A percentile compares a stretch with the other conserved stretches of the same genome.
Evolutionary conservation across 2,888 invertebrate genomes (phyloP).

Genomic region (Cheilosia pagana): DNA sequence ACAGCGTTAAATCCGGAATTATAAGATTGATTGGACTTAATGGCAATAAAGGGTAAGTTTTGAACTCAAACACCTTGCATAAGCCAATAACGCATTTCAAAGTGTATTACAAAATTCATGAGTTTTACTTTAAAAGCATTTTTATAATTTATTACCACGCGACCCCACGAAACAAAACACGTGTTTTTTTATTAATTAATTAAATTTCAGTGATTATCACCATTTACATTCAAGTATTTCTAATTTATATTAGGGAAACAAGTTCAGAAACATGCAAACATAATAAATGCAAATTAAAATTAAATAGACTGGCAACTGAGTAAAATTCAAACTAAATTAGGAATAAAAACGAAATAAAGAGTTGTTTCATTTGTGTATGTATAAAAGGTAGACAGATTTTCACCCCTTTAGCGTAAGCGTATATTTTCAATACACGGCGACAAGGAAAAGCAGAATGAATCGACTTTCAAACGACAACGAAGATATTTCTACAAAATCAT

Average conservation of each 20-base stretch:
- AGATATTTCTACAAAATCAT: not conserved
- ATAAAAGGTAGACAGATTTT: not conserved
- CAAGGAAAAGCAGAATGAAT: slow-evolving; percentile 25
- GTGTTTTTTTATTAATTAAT: no score
- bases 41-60: no score
- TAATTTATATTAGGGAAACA: not conserved
- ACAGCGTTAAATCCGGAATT: no score
- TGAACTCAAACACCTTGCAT: no score
- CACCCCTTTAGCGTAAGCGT: slow-evolving; percentile 1
- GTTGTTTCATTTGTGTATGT: not conserved
- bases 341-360: slow-evolving; percentile 28
- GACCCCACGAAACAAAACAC: no score
- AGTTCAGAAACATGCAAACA: slow-evolving; percentile 20
- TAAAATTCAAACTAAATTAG: slow-evolving; percentile 18
- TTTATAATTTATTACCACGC: no score
- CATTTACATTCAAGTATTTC: no score
- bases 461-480: slow-evolving; percentile 7
- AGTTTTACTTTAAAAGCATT: no score
- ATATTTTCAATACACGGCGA: slow-evolving; percentile 15
- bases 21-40: no score
- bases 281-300: slow-evolving; percentile 10
- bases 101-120: no score
- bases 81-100: no score
- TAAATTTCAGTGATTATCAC: no score
- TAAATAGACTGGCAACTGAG: slow-evolving; percentile 26